Evolutionary conservation across 2,888 invertebrate genomes (phyloP).

Genomic region (Creontiades dilutus): DNA sequence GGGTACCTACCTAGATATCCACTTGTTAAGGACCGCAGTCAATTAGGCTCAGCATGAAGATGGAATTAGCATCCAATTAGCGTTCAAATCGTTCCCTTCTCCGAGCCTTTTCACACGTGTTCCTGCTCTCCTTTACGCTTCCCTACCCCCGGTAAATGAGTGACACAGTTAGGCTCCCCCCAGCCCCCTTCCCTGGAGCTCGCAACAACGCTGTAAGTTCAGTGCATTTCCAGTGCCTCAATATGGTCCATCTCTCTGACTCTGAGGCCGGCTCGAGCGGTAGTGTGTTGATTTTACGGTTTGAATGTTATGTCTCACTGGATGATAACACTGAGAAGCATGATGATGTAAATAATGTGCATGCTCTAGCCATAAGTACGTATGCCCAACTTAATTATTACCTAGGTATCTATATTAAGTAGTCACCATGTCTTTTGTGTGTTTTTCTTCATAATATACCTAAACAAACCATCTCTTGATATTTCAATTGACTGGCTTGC

Average conservation of each 20-base stretch:
- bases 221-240: conserved; percentile 47
- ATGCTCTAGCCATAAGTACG: conserved; percentile 60
- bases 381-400: not conserved
- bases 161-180: conserved; percentile 38
- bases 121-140: conserved; percentile 63
- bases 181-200: not conserved
- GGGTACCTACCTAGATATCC: not conserved
- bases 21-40: conserved; percentile 1
- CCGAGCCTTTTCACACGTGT: conserved; percentile 54
- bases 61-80: conserved; percentile 59
- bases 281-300: conserved; percentile 59
- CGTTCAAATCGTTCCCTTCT: conserved; percentile 37
- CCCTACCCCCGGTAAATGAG: conserved; percentile 54
- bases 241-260: conserved; percentile 46
- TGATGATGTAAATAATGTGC: conserved; percentile 68
- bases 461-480: too few species aligned
- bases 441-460: too few species aligned
- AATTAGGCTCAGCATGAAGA: conserved; percentile 41
- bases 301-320: conserved; percentile 64
- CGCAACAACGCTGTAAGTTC: not conserved
- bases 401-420: too few species aligned
- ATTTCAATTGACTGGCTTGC: too few species aligned
- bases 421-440: too few species aligned
- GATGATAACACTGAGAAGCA: conserved; percentile 46
- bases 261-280: conserved; percentile 52